phyloP scores from a whole-genome alignment of 2,113 vertebrate species.

The Sapajus apella region DNA sequence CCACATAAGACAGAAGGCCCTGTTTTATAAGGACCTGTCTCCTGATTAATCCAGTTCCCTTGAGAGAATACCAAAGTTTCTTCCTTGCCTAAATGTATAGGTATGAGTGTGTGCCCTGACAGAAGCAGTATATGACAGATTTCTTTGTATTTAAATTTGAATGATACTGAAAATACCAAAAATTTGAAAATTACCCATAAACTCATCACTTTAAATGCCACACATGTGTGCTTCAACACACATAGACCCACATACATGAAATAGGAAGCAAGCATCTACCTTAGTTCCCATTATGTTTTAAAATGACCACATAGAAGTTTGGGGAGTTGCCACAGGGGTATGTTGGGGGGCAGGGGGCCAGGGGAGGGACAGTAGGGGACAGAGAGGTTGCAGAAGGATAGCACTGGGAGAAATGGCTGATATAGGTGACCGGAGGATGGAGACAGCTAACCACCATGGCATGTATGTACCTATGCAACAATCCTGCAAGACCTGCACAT shows the following conservation, averaged over 20 bases:
- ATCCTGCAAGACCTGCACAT: too few species aligned
- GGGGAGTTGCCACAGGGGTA: neutral
- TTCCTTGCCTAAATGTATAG: neutral
- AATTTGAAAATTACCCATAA: neutral
- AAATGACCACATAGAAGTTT: neutral
- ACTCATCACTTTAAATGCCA: neutral
- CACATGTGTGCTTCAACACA: neutral
- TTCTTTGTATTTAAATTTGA: constrained; percentile 43
- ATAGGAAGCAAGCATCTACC: neutral
- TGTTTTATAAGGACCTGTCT: neutral
- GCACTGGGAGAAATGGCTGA: too few species aligned
- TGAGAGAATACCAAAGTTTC: neutral
- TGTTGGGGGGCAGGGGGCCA: too few species aligned
- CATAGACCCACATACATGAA: neutral
- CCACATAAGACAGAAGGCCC: neutral
- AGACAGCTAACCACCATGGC: too few species aligned
- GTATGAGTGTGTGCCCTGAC: neutral
- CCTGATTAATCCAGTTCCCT: neutral
- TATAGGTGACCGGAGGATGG: too few species aligned
- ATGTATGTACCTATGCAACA: too few species aligned
- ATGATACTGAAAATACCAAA: neutral
- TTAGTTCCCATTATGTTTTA: neutral
- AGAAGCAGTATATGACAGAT: neutral
- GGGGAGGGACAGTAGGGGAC: too few species aligned
- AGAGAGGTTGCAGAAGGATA: too few species aligned